phyloP scores from a whole-genome alignment of 2,888 invertebrate genomes.

The Rhagium mordax region DNA sequence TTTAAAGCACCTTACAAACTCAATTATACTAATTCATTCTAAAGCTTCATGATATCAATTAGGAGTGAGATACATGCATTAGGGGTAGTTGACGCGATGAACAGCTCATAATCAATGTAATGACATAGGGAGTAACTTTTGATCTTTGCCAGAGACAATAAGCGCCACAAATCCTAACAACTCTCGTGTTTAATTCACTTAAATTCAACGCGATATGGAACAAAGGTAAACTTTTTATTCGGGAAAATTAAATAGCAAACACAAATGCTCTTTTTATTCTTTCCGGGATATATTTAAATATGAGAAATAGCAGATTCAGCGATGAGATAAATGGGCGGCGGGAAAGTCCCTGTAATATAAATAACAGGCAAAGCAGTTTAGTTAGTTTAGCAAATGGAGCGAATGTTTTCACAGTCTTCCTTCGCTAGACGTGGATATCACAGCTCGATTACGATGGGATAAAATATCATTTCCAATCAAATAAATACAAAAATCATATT shows the following conservation, averaged over 20 bases:
- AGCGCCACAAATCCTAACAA: constrained; percentile 32
- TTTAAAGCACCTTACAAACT: constrained; percentile 23
- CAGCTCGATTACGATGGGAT: constrained; percentile 62
- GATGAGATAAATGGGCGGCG: constrained; percentile 39
- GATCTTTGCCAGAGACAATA: constrained; percentile 32
- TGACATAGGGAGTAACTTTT: constrained; percentile 33
- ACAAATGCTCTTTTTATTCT: constrained; percentile 39
- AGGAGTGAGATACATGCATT: constrained; percentile 2
- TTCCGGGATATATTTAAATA: constrained; percentile 48
- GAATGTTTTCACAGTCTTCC: constrained; percentile 70
- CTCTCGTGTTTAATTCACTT: constrained; percentile 29
- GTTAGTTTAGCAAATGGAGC: constrained; percentile 73
- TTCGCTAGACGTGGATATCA: constrained; percentile 57
- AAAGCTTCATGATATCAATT: constrained; percentile 18
- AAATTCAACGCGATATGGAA: constrained; percentile 25
- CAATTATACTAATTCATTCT: constrained; percentile 35
- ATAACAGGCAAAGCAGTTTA: constrained; percentile 71
- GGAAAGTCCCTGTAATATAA: constrained; percentile 67
- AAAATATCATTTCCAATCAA: constrained; percentile 49
- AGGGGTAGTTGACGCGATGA: constrained; percentile 31
- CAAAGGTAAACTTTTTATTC: constrained; percentile 33
- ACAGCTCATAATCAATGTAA: constrained; percentile 28
- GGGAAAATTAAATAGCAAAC: constrained; percentile 44
- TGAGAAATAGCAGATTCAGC: constrained; percentile 43
- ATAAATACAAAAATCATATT: constrained; percentile 51